Evolutionary conservation across 2,888 invertebrate genomes (phyloP).

Genomic region (Eupithecia centaureata): DNA sequence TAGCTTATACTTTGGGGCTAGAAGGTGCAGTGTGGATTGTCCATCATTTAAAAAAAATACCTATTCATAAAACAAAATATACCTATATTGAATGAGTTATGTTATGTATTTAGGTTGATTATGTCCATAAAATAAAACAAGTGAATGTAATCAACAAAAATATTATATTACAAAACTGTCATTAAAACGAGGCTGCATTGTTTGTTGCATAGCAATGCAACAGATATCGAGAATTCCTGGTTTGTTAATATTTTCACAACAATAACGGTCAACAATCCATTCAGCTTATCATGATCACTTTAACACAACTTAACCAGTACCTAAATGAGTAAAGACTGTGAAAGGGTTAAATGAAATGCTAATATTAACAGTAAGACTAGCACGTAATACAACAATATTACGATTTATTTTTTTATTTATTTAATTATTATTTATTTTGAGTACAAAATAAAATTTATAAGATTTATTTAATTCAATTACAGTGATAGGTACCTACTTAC

Average conservation of each 20-base stretch:
- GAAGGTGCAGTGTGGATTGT: too few species aligned
- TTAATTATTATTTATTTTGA: too few species aligned
- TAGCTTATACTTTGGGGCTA: too few species aligned
- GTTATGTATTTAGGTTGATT: too few species aligned
- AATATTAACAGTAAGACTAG: conserved; percentile 7
- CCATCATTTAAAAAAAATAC: too few species aligned
- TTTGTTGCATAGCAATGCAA: conserved; percentile 1
- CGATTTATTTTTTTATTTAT: neutral
- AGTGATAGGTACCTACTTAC: too few species aligned
- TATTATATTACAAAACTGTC: conserved; percentile 33
- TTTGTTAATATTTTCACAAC: neutral
- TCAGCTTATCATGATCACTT: too few species aligned
- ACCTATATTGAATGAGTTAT: too few species aligned
- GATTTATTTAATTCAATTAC: too few species aligned
- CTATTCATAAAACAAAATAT: too few species aligned
- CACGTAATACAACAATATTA: neutral
- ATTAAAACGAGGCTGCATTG: conserved; percentile 27
- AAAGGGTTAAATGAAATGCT: neutral
- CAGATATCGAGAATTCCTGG: neutral
- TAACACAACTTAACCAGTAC: neutral
- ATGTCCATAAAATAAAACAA: conserved; percentile 28
- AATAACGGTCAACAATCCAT: neutral
- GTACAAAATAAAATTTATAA: neutral
- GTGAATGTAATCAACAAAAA: conserved; percentile 45
- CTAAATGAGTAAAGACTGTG: too few species aligned